phyloP scores from a whole-genome alignment of 1,140 invertebrate genomes.

The Ganaspis sp. region DNA sequence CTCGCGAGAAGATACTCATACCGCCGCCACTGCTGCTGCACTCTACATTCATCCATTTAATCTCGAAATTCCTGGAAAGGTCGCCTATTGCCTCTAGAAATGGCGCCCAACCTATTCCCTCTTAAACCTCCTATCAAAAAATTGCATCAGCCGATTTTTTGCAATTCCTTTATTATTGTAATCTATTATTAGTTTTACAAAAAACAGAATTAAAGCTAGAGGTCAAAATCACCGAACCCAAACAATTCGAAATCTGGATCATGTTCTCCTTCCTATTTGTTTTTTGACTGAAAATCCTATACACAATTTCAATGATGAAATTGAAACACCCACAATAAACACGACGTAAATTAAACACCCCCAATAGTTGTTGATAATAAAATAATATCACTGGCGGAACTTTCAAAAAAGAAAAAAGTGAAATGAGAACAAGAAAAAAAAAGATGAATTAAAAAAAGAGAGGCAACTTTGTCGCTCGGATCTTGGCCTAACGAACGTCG shows the following conservation, averaged over 20 bases:
- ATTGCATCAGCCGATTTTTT: no score
- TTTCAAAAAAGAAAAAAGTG: not conserved
- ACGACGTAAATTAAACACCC: slow-evolving; percentile 67
- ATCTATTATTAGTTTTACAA: no score
- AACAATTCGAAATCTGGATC: no score
- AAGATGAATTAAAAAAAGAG: slow-evolving; percentile 42
- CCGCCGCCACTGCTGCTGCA: not conserved
- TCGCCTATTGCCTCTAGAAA: not conserved
- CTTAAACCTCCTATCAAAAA: no score
- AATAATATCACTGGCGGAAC: slow-evolving; percentile 22
- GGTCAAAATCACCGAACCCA: no score
- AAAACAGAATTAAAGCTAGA: no score
- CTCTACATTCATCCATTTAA: slow-evolving; percentile 42
- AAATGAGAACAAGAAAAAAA: not conserved
- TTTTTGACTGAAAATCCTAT: no score
- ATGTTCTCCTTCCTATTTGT: no score
- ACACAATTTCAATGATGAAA: no score
- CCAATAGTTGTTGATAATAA: slow-evolving; percentile 45
- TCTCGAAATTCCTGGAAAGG: slow-evolving; percentile 36
- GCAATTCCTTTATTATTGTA: no score
- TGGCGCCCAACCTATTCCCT: no score
- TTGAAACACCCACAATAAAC: no score
- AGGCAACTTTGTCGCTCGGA: slow-evolving; percentile 33
- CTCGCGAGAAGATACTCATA: slow-evolving; percentile 47
- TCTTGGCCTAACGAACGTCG: slow-evolving; percentile 59